phyloP scores from a whole-genome alignment of 2,888 invertebrate genomes.

The Caenorhabditis sinica region DNA sequence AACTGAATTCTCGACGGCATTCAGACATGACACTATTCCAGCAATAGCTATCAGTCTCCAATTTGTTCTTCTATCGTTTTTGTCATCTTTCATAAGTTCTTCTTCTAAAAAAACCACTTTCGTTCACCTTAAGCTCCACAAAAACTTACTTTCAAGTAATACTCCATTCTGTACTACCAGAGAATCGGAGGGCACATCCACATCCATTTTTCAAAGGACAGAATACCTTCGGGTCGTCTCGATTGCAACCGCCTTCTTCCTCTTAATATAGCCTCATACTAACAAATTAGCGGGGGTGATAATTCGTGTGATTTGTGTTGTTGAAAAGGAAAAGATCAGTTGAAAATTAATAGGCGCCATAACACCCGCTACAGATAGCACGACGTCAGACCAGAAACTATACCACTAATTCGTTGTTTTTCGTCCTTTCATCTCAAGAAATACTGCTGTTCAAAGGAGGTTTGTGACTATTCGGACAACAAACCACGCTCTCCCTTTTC shows the following conservation, averaged over 20 bases:
- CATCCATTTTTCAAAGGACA: conserved; percentile 15
- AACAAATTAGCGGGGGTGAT: conserved; percentile 27
- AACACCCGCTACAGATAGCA: conserved; percentile 21
- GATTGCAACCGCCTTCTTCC: neutral
- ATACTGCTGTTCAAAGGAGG: conserved; percentile 4
- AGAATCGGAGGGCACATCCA: neutral
- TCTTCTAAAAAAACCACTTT: conserved; percentile 14
- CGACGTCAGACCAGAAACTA: conserved; percentile 24
- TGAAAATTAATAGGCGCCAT: conserved; percentile 21
- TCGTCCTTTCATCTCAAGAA: conserved; percentile 4
- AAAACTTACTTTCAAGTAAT: conserved; percentile 23
- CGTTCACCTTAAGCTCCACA: neutral
- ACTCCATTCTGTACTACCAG: conserved; percentile 26
- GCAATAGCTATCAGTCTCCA: conserved; percentile 41
- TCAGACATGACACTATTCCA: conserved; percentile 46
- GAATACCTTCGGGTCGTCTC: neutral
- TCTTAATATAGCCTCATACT: conserved; percentile 26
- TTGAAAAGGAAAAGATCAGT: conserved; percentile 16
- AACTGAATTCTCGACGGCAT: conserved; percentile 48
- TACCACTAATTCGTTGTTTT: conserved; percentile 8
- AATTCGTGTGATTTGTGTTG: conserved; percentile 36
- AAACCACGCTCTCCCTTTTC: conserved; percentile 14
- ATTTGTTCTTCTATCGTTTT: conserved; percentile 30
- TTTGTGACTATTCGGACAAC: neutral
- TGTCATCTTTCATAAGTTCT: conserved; percentile 9